Percentiles rank a stretch among this genome's conserved stretches.
Conservation (phyloP, 1,140 invertebrate genomes). For the Sycobia sp. region DNA sequence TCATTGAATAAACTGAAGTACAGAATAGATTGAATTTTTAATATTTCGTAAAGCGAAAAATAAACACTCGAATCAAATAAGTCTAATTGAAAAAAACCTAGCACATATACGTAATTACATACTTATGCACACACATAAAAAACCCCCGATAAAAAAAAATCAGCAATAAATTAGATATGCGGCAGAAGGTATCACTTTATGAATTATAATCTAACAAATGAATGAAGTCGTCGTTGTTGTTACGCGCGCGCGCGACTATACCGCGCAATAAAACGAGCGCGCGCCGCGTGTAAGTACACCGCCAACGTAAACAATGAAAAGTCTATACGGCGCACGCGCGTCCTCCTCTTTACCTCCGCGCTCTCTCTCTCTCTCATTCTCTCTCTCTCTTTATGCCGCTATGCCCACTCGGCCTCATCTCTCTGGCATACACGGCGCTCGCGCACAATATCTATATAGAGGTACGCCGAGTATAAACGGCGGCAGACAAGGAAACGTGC, state of each 20-base stretch:
- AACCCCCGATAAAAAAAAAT: no score
- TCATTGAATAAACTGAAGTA: no score
- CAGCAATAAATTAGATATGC: no score
- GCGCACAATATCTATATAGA: background rate
- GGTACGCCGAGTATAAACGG: slow-evolving; percentile 22
- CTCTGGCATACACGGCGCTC: background rate
- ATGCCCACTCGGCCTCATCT: background rate
- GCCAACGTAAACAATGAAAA: slow-evolving; percentile 29
- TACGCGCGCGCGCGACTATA: background rate
- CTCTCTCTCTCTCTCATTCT: no score
- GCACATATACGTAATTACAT: no score
- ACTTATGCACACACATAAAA: no score
- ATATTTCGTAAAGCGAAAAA: no score
- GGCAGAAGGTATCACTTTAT: no score
- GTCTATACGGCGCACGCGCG: background rate
- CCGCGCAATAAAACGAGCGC: slow-evolving; percentile 11
- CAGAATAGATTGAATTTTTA: no score
- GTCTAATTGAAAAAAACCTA: no score
- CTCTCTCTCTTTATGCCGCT: background rate
- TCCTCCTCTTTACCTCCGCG: background rate
- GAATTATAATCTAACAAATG: no score
- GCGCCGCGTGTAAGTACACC: background rate
- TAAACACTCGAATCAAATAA: no score
- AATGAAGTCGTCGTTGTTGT: slow-evolving; percentile 25
- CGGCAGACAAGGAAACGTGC: background rate